Conservation (phyloP, 1,140 invertebrate genomes). For the Octopus bimaculoides region DNA sequence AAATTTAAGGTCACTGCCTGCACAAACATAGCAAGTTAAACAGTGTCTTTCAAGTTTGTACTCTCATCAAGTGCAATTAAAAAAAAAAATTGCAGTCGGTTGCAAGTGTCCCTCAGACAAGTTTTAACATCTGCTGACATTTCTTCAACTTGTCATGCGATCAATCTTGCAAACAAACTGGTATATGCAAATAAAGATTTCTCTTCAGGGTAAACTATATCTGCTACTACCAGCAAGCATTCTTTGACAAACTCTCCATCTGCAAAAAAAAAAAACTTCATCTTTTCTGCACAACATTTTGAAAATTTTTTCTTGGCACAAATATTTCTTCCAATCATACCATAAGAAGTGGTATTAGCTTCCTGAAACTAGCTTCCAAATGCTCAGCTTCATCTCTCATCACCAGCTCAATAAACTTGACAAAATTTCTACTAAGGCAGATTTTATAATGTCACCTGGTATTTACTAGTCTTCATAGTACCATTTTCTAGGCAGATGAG, state of each 20-base stretch:
- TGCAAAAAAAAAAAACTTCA: background rate
- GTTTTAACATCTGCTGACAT: conserved; percentile 3
- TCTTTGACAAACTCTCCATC: conserved; percentile 7
- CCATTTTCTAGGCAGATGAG: conserved; percentile 4
- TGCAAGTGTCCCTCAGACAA: conserved; percentile 4
- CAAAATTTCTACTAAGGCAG: conserved; percentile 1
- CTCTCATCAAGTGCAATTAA: conserved; percentile 7
- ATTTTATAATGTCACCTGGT: conserved; percentile 7
- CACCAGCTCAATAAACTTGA: background rate
- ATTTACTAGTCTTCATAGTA: conserved; percentile 4
- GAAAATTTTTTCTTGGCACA: background rate
- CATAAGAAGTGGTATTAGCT: conserved; percentile 3
- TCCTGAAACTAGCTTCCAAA: background rate
- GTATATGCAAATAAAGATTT: conserved; percentile 5
- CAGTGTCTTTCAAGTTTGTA: conserved; percentile 1
- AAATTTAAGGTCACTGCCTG: conserved; percentile 1
- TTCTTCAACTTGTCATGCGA: conserved; percentile 2
- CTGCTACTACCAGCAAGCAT: background rate
- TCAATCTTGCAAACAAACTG: background rate
- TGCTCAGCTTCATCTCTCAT: background rate
- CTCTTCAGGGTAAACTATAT: background rate
- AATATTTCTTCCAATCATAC: background rate
- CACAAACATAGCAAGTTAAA: background rate
- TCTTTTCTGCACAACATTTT: background rate
- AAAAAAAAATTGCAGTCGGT: background rate